Percentiles rank a stretch among this genome's conserved stretches.
Conservation (phyloP, 2,113 vertebrate genomes). For the Manacus vitellinus region DNA sequence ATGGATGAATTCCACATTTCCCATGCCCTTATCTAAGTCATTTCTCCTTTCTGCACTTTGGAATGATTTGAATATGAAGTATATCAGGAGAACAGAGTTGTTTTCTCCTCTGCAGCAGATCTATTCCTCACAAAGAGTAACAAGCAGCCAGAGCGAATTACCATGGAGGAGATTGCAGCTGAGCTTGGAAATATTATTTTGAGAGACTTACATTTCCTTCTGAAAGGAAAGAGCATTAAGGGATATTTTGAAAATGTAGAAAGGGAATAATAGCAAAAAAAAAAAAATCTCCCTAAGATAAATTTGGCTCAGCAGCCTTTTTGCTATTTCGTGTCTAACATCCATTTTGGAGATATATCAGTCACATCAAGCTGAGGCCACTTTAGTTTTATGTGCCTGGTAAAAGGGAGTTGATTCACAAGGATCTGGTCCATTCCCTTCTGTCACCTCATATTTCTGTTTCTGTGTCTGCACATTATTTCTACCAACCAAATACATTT, state of each 20-base stretch:
- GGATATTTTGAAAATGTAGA: not conserved
- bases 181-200: constrained; percentile 35
- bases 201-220: constrained; percentile 13
- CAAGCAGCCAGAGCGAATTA: not conserved
- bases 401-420: not conserved
- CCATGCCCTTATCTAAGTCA: not conserved
- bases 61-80: constrained; percentile 25
- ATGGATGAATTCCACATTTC: not conserved
- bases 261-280: not conserved
- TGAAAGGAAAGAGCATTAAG: constrained; percentile 7
- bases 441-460: not conserved
- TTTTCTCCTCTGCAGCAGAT: constrained; percentile 13
- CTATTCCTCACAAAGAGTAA: not conserved
- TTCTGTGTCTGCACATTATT: not conserved
- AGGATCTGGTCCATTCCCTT: not conserved
- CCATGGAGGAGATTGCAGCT: not conserved
- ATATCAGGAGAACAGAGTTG: constrained; percentile 19
- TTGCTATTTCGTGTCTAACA: not conserved
- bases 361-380: not conserved
- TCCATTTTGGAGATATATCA: not conserved
- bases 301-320: not conserved
- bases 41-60: not conserved
- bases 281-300: not conserved
- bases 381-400: not conserved
- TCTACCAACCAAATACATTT: not conserved